Base-by-base conservation (phyloP, 2,888 invertebrate genomes). In the Eristalis pertinax region DNA sequence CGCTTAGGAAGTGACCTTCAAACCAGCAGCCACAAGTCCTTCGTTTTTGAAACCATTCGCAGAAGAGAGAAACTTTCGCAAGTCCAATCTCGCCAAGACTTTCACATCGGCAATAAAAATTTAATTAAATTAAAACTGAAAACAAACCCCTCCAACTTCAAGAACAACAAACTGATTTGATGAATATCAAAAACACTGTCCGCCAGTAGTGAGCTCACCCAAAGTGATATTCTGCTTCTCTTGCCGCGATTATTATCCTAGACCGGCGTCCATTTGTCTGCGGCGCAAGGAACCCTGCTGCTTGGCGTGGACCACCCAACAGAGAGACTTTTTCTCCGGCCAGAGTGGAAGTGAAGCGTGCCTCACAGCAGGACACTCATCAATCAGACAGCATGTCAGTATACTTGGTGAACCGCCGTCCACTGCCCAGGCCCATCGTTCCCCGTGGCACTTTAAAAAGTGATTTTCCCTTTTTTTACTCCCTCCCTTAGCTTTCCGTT, bases 341-440 rank as follows among this genome's bases (percentile, higher is more conserved):
- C 32, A n/a, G 68, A 72, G 19, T 50, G 50, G 50, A 64, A 77
- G 58, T 68, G 29, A 86, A 86, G 69, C 85, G 82, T 86, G 85
- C 82, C 77, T 65, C 82, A 67, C 85, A 86, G 82, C 77, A 70
- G 74, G 85, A 62, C 69, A 70, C 74, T 38, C 82, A 86, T 86
- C 85, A 86, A 82, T 86, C 85, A 86, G 74, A 69, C 85, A 65
- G 69, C 77, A 74, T 74, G 73, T 77, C 70, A 82, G 60, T 43
- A 24, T 62, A 74, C 62, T 78, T 82, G 74, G 78, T 32, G 68
- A 19, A 77, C 43, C 62, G 29, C 60, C 62, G 65, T 62, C 75
- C 75, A 38, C 15, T 10, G 35, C 19, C 15, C 35, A 41, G n/a
- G 70, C 69, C 74, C 50, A 50, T 41, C 15, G 29, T 29, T 58